Evolutionary conservation across 2,888 invertebrate species (phyloP).

Genomic region (Gnatocerus cornutus): DNA sequence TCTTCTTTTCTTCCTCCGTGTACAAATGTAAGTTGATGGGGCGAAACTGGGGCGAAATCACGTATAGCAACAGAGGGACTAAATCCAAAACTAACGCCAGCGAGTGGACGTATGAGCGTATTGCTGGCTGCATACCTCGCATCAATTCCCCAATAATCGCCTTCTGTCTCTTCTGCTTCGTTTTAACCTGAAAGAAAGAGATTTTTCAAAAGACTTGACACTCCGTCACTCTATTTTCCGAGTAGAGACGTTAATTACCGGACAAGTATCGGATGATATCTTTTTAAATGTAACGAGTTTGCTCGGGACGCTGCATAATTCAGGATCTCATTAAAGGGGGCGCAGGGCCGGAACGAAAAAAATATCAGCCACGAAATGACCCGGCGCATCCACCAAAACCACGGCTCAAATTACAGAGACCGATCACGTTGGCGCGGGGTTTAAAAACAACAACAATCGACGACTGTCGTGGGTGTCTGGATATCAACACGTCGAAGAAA

Average conservation of each 20-base stretch:
- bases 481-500: neutral
- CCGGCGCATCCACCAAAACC: neutral
- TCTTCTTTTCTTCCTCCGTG: constrained; percentile 80
- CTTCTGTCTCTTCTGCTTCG: constrained; percentile 71
- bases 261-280: constrained; percentile 65
- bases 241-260: constrained; percentile 64
- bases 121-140: constrained; percentile 76
- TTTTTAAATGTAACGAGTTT: constrained; percentile 62
- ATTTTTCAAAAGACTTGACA: constrained; percentile 35
- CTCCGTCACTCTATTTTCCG: constrained; percentile 56
- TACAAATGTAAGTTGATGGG: constrained; percentile 84
- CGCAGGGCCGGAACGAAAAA: constrained; percentile 13
- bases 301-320: constrained; percentile 61
- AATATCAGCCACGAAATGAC: constrained; percentile 33
- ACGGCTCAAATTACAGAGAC: too few species aligned
- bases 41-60: constrained; percentile 83
- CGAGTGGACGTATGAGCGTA: constrained; percentile 71
- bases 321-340: constrained; percentile 62
- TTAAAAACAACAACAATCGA: too few species aligned
- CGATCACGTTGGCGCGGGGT: too few species aligned
- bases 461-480: too few species aligned
- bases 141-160: constrained; percentile 77
- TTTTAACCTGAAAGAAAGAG: constrained; percentile 73
- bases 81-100: constrained; percentile 78
- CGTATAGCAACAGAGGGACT: constrained; percentile 80